phyloP scores from a whole-genome alignment of 2,797 vertebrate species.

The Myotis vivesi region DNA sequence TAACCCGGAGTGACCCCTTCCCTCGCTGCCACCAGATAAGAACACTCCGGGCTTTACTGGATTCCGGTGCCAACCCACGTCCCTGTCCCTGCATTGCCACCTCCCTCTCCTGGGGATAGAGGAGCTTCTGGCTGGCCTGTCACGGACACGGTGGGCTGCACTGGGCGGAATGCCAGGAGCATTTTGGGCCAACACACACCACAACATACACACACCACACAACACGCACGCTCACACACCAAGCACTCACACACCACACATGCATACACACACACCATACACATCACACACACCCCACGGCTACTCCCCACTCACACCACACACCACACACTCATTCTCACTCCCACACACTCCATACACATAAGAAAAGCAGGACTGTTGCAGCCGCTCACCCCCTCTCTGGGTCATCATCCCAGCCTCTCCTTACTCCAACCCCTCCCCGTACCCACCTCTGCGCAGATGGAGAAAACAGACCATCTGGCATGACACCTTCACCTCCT shows the following conservation, averaged over 20 bases:
- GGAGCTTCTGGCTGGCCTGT: neutral
- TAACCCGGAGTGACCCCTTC: neutral
- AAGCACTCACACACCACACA: neutral
- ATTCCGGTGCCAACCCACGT: neutral
- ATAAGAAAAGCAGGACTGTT: neutral
- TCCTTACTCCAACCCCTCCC: neutral
- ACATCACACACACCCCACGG: neutral
- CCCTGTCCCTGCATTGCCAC: neutral
- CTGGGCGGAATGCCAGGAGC: neutral
- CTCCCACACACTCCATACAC: neutral
- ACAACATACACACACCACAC: neutral
- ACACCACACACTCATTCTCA: no score
- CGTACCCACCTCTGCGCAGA: neutral
- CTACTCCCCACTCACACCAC: neutral
- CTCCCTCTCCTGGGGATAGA: neutral
- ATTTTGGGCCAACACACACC: neutral
- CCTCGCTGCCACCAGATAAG: neutral
- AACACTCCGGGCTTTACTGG: neutral
- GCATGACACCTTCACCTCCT: neutral
- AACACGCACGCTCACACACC: neutral
- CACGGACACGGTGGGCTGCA: accelerated
- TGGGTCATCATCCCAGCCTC: neutral
- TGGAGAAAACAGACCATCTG: neutral
- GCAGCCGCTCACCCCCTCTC: neutral
- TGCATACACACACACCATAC: accelerated